Evolutionary conservation across 2,888 invertebrate species (phyloP), one percentile per base, ranked within the genome.

Genomic region (Thumatha senex): DNA sequence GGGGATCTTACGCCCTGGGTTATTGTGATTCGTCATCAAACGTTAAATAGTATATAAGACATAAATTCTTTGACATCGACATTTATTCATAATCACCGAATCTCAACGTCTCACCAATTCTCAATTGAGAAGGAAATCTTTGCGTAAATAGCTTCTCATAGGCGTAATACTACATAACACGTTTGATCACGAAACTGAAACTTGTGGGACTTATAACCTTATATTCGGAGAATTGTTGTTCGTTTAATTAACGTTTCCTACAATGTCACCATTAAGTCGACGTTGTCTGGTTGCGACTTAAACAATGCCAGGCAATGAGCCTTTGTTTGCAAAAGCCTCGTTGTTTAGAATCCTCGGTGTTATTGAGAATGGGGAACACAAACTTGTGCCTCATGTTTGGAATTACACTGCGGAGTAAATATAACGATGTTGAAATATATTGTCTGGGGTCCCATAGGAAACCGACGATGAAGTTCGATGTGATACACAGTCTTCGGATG

Each of bases 191-290:
- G 56, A 56, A 72, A 73, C 72, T 63, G 63, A 54, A 56, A 60
- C 67, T 67, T 58, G 61, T 48, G 52, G 70, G 66, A 69, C 73
- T 74, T 72, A 80, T 79, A 78, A 54, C 78, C 78, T 79, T 80
- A 77, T 76, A 78, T 78, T 78, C 74, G 70, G 67, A 66, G 76
- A 70, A 76, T 76, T 78, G 80, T 77, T 79, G 82, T 81, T 78
- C 80, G 75, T 81, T 86, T 87, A 88, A 89, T 88, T 86, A 88
- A 88, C 82, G 76, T 83, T 86, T 84, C 82, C 86, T 84, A 80
- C 78, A 80, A 82, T 86, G 88, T 86, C 84, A 85, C 80, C 82
- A 86, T 88, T 87, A 86, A 84, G 82, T 76, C 79, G 64, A 67
- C 67, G 80, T 80, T 76, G 80, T 80, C 75, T 78, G 74, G 69